Conservation (phyloP, 2,888 invertebrate species). For the Aproaerema taeniolella region DNA sequence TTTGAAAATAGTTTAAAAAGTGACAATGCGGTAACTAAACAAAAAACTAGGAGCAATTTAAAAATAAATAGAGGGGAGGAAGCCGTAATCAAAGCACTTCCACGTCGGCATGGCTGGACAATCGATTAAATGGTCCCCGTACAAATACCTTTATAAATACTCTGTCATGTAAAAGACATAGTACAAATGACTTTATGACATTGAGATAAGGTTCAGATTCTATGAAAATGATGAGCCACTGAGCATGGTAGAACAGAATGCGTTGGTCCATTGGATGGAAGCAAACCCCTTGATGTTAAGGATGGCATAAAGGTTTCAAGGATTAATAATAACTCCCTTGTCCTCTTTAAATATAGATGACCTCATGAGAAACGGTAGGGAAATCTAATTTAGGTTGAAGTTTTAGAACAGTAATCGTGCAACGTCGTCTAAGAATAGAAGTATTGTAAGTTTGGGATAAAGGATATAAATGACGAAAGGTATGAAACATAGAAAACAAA, state of each 20-base stretch:
- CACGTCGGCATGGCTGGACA: conserved; percentile 59
- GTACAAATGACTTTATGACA: conserved; percentile 22
- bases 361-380: conserved; percentile 4
- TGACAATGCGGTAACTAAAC: no score
- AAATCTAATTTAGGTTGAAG: no score
- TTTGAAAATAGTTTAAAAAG: no score
- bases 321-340: conserved; percentile 6
- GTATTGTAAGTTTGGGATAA: no score
- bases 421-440: no score
- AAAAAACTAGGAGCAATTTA: no score
- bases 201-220: conserved; percentile 22
- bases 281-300: conserved; percentile 24
- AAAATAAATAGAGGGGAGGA: conserved; percentile 66
- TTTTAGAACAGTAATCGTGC: no score
- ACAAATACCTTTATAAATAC: conserved; percentile 27
- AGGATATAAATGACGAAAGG: no score
- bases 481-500: no score
- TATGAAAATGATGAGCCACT: conserved; percentile 19
- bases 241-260: conserved; percentile 22
- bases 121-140: conserved; percentile 55
- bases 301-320: conserved; percentile 17
- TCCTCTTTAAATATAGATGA: conserved; percentile 7
- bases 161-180: neutral
- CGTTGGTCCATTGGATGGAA: conserved; percentile 25
- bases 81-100: conserved; percentile 66